phyloP scores from a whole-genome alignment of 2,797 vertebrate genomes.

The Manis crassicaudata region DNA sequence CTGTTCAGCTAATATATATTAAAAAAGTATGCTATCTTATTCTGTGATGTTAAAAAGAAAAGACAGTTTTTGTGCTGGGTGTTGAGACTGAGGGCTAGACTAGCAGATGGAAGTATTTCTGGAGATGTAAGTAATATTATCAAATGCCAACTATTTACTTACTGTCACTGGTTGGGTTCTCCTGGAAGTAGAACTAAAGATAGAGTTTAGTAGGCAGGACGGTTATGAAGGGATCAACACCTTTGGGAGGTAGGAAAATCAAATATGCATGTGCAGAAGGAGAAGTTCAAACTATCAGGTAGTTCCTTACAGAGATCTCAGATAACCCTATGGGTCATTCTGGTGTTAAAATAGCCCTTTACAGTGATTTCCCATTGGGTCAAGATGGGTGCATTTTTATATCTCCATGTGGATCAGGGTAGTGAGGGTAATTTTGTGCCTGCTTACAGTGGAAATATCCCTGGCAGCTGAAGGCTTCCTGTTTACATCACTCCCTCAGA shows the following conservation, averaged over 20 bases:
- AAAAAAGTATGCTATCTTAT: background rate
- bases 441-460: background rate
- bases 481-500: background rate
- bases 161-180: background rate
- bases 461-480: background rate
- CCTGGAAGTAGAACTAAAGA: background rate
- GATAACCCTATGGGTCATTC: background rate
- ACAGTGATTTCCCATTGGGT: background rate
- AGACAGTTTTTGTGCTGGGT: background rate
- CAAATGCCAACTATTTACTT: background rate
- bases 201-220: background rate
- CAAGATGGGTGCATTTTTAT: background rate
- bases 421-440: background rate
- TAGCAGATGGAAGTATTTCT: background rate
- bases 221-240: background rate
- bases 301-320: background rate
- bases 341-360: background rate
- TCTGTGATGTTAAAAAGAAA: conserved; percentile 36
- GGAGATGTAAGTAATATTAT: background rate
- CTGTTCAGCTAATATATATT: background rate
- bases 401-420: background rate
- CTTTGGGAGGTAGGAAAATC: background rate
- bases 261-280: background rate
- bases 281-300: background rate
- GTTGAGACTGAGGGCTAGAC: background rate